Base-by-base conservation (phyloP, 2,797 vertebrate genomes). In the Adrianichthys oophorus region DNA sequence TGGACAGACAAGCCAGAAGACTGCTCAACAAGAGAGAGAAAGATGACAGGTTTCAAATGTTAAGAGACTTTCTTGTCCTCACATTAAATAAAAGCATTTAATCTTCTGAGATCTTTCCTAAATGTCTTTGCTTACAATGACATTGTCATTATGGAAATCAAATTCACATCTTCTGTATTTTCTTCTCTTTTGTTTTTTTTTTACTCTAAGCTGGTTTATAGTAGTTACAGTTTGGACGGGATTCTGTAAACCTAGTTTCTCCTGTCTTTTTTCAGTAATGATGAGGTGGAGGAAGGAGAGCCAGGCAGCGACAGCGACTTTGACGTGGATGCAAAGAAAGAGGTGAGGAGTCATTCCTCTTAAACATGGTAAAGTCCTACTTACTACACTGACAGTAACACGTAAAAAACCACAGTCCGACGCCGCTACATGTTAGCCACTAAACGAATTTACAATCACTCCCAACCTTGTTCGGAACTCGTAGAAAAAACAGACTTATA, bases 1-100 rank as follows among this genome's bases (percentile, higher is more conserved):
- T 98, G 96, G 96, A 98, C 82, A 84, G 95, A 1, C 95, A 97
- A 87, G 95, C 95, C 4, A 89, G 95, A 51, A 90, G 92, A 56
- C 90, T 96, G 64, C 84, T 95, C 63, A 94, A 62, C 87, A 94
- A 94, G 57, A 87, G 94, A 43, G 95, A 96, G 82, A 94, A 94
- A 65, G 93, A 95, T 1, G 95, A 95, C 86, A 95, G 94, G 94
- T 93, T 47, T 52, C 74, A 43, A 49, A 59, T 16, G 2, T 6
- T 16, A 49, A 18, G n/a, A 56, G 62, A 32, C 21, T 29, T 52
- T 54, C 17, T 55, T 14, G 21, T 53, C 17, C 4, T 1, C 32
- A 37, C 32, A 12, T 12, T 4, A 12, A 37, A 4, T 8, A 37
- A 12, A 13, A 37, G 29, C 29, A 32, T 12, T 15, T 7, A 19